Evolutionary conservation across 2,113 vertebrate species (phyloP).

Genomic region (Pyrgilauda ruficollis): DNA sequence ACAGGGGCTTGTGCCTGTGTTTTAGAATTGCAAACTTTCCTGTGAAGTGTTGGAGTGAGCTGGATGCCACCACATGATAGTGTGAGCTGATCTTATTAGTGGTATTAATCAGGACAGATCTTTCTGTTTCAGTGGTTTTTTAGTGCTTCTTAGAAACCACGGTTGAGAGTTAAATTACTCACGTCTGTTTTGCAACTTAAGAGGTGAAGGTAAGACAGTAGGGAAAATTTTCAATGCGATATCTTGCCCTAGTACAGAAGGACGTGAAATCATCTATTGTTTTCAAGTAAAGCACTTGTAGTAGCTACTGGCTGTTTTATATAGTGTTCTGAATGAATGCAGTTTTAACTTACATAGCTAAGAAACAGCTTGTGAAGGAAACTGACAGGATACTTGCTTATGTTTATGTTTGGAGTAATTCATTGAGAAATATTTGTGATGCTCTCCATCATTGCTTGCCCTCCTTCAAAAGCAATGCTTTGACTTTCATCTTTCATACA

Average conservation of each 20-base stretch:
- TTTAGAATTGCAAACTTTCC: neutral
- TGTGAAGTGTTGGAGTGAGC: neutral
- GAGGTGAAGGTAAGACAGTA: neutral
- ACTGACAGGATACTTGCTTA: neutral
- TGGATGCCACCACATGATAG: neutral
- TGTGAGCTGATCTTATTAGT: neutral
- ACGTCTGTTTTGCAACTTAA: neutral
- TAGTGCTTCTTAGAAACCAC: neutral
- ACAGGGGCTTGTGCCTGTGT: neutral
- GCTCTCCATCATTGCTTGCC: neutral
- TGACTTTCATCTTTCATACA: neutral
- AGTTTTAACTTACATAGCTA: neutral
- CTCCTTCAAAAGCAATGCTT: neutral
- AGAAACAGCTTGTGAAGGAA: neutral
- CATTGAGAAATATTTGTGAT: neutral
- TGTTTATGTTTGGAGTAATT: slow-evolving; percentile 18
- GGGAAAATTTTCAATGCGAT: neutral
- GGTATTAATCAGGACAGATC: neutral
- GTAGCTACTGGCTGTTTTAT: neutral
- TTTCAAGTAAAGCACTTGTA: neutral
- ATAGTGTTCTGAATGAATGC: neutral
- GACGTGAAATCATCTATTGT: neutral
- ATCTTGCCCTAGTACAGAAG: neutral
- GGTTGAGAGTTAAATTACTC: slow-evolving; percentile 26
- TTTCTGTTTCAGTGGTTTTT: neutral